Evolutionary conservation across 2,113 vertebrate species (phyloP).

Genomic region (Talpa occidentalis): DNA sequence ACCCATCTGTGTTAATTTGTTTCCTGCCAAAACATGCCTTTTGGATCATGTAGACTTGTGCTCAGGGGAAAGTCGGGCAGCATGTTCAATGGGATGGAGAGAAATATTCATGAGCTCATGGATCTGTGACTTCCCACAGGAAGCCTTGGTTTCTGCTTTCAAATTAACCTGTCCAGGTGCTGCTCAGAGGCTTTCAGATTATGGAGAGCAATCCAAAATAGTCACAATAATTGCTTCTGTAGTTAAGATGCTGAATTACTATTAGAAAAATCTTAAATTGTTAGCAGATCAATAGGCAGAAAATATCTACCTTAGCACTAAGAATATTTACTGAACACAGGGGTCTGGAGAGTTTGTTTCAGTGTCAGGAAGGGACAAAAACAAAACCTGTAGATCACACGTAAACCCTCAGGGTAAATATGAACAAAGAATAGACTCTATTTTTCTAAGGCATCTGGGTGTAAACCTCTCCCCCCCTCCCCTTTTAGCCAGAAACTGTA

Average conservation of each 20-base stretch:
- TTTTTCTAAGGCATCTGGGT: constrained; percentile 86
- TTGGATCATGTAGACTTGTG: constrained; percentile 64
- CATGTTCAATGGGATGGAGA: constrained; percentile 36
- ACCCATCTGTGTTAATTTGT: constrained; percentile 68
- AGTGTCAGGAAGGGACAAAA: constrained; percentile 55
- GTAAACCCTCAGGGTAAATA: constrained; percentile 81
- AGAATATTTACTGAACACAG: not conserved
- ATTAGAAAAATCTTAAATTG: not conserved
- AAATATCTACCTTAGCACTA: not conserved
- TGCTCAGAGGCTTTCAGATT: constrained; percentile 41
- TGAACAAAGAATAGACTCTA: constrained; percentile 85
- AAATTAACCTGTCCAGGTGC: constrained; percentile 61
- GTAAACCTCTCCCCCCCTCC: constrained; percentile 82
- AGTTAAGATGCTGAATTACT: constrained; percentile 45
- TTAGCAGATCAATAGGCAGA: constrained; percentile 29
- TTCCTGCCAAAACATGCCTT: constrained; percentile 74
- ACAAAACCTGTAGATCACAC: constrained; percentile 73
- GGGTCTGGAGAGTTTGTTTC: constrained; percentile 55
- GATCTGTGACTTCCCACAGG: constrained; percentile 57
- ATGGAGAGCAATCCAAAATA: constrained; percentile 52
- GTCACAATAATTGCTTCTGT: not conserved
- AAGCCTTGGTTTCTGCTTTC: constrained; percentile 67
- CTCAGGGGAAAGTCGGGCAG: constrained; percentile 36
- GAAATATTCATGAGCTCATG: constrained; percentile 67
- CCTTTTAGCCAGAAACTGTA: constrained; percentile 87